A percentile compares a stretch with the other conserved stretches of the same genome.
Evolutionary conservation across 2,888 invertebrate species (phyloP).

Genomic region (Andrena haemorrhoa): DNA sequence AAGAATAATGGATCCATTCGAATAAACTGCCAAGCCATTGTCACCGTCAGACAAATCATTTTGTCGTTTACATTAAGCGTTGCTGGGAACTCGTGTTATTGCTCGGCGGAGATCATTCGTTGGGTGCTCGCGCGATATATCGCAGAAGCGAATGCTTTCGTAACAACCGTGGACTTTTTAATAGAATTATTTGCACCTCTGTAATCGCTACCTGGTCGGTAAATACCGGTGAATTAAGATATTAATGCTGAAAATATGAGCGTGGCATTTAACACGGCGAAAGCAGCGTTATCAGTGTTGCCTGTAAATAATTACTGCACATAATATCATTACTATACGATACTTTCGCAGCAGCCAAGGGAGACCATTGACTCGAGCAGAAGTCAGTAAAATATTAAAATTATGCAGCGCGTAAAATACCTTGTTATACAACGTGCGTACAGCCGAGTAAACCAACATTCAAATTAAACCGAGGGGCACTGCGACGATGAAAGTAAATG

Average conservation of each 20-base stretch:
- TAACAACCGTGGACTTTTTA: slow-evolving; percentile 21
- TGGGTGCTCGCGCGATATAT: not conserved
- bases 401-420: slow-evolving; percentile 36
- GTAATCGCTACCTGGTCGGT: slow-evolving; percentile 12
- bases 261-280: slow-evolving; percentile 17
- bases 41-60: not conserved
- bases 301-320: slow-evolving; percentile 25
- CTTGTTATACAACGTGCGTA: slow-evolving; percentile 19
- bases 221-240: slow-evolving; percentile 37
- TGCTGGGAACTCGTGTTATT: not conserved
- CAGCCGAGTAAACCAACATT: slow-evolving; percentile 24
- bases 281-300: slow-evolving; percentile 25
- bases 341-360: not conserved
- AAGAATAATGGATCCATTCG: not conserved
- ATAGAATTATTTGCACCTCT: not conserved
- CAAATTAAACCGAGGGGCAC: slow-evolving; percentile 41
- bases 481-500: slow-evolving; percentile 39
- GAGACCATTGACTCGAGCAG: not conserved
- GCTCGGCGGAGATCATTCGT: not conserved
- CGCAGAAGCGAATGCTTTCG: slow-evolving; percentile 25
- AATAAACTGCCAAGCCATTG: not conserved
- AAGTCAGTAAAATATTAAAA: slow-evolving; percentile 34
- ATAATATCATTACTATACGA: slow-evolving; percentile 12
- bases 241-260: slow-evolving; percentile 24
- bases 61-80: not conserved